Conservation (phyloP, 2,113 vertebrate genomes). For the Plecotus auritus region DNA sequence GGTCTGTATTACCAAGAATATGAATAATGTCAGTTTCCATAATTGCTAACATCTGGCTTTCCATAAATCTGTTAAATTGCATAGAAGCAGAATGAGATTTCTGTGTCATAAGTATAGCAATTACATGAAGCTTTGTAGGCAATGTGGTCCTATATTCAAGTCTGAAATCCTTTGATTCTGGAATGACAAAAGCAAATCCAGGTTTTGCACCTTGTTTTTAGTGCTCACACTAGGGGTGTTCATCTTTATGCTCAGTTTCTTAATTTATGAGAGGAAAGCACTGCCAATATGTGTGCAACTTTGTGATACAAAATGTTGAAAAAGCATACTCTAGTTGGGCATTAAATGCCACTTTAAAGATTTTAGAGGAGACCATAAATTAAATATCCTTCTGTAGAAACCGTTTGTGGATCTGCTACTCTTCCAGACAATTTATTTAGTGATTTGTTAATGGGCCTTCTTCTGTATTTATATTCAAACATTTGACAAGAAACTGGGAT, state of each 20-base stretch:
- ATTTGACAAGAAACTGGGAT: not conserved
- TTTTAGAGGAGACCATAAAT: not conserved
- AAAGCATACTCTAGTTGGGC: not conserved
- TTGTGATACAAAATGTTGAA: conserved; percentile 3
- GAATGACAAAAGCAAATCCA: conserved; percentile 44
- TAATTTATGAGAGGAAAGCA: not conserved
- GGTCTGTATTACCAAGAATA: conserved; percentile 79
- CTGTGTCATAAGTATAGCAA: conserved; percentile 81
- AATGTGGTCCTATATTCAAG: conserved; percentile 71
- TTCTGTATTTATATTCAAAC: not conserved
- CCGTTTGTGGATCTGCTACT: not conserved
- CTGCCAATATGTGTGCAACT: not conserved
- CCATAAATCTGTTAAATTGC: conserved; percentile 86
- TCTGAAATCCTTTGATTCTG: conserved; percentile 75
- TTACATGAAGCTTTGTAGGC: conserved; percentile 79
- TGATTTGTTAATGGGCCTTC: not conserved
- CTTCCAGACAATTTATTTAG: not conserved
- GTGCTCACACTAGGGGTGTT: not conserved
- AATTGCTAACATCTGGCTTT: conserved; percentile 88
- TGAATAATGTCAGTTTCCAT: conserved; percentile 82
- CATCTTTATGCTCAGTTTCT: not conserved
- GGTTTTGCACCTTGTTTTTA: conserved; percentile 32
- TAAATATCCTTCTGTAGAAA: not conserved
- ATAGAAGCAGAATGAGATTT: conserved; percentile 81
- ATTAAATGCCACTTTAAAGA: conserved; percentile 14